phyloP scores from a whole-genome alignment of 2,888 invertebrate species.

The Erannis defoliaria region DNA sequence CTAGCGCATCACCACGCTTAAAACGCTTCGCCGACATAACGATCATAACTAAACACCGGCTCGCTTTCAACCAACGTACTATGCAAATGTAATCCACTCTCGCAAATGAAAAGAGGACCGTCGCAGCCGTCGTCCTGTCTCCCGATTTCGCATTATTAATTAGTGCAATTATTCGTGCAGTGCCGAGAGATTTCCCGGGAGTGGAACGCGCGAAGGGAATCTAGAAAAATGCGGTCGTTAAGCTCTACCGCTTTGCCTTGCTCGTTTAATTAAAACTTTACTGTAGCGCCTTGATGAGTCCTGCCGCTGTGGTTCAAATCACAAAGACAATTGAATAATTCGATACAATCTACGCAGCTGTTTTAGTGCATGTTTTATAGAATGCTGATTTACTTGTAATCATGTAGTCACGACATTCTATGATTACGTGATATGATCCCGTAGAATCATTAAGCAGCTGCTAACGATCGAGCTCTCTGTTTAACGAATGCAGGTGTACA shows the following conservation, averaged over 20 bases:
- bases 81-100: slow-evolving; percentile 67
- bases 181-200: slow-evolving; percentile 75
- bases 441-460: slow-evolving; percentile 26
- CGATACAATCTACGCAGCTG: slow-evolving; percentile 31
- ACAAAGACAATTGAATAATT: slow-evolving; percentile 51
- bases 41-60: slow-evolving; percentile 36
- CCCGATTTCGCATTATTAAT: slow-evolving; percentile 77
- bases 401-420: not conserved
- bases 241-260: slow-evolving; percentile 63
- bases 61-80: slow-evolving; percentile 52
- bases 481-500: slow-evolving; percentile 47
- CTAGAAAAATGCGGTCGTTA: slow-evolving; percentile 82
- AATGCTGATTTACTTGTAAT: slow-evolving; percentile 17
- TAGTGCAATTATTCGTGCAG: slow-evolving; percentile 75
- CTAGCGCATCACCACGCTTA: slow-evolving; percentile 49
- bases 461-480: slow-evolving; percentile 47
- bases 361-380: slow-evolving; percentile 26
- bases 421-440: slow-evolving; percentile 22
- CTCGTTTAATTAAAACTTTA: slow-evolving; percentile 82
- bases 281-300: slow-evolving; percentile 66
- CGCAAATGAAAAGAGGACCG: slow-evolving; percentile 60
- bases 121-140: slow-evolving; percentile 53
- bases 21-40: slow-evolving; percentile 33
- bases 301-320: slow-evolving; percentile 51
- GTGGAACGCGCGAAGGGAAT: slow-evolving; percentile 68